Base-by-base conservation (phyloP, 2,113 vertebrate species). In the Dicentrarchus labrax region DNA sequence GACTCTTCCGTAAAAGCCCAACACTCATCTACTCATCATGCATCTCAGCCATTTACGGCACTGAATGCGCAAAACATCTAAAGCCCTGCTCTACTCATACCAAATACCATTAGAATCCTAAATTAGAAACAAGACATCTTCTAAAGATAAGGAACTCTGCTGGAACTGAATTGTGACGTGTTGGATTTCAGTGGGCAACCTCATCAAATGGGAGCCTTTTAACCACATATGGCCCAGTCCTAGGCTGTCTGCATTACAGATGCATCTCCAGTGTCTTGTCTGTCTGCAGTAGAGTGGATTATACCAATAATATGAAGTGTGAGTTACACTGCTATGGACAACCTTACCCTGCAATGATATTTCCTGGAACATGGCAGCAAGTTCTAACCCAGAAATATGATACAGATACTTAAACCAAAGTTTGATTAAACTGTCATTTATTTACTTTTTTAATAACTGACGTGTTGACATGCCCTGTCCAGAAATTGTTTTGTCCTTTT, bases 1-100 rank as follows among this genome's bases (percentile, higher is more conserved):
- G 68, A 73, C 80, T 78, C 62, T 80, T 72, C 88, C 16, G 19
- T 83, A 88, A 83, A 88, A 86, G 74, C 82, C 66, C 59, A 83
- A n/a, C 2, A 17, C 75, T 56, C 22, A 36, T 70, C 39, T 36
- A 24, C 56, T 60, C 65, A 65, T 72, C 72, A 72, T 50, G 56
- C 38, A 48, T 76, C 71, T 21, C 51, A 75, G 36, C 90, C 84
- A 76, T 84, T 79, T 85, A 87, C 1, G 57, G 83, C 48, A 38
- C 76, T 39, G 57, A 73, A 62, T 68, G 72, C 51, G 61, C 60
- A 56, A 79, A 78, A 71, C 51, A 76, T 78, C 61, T 12, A 43
- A 70, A 60, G 48, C 56, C 21, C 21, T 2, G 66, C 72, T 76
- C 50, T 50, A 1, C 60, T 82, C 64, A 5, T 36, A 67, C 70